Evolutionary conservation across 2,113 vertebrate species (phyloP).

Genomic region (Nannospalax galili): DNA sequence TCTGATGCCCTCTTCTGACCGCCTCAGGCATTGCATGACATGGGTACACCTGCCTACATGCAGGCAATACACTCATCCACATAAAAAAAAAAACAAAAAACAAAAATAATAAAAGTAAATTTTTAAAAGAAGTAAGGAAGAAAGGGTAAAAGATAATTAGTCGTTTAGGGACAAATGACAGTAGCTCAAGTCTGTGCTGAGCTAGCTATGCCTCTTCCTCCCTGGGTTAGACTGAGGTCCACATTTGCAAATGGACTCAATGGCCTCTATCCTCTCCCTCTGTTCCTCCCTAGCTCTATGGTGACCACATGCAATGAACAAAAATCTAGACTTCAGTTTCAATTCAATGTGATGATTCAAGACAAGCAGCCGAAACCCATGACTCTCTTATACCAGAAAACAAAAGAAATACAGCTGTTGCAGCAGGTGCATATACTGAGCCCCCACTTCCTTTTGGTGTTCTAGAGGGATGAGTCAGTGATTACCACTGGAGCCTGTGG

Average conservation of each 20-base stretch:
- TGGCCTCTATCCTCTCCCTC: neutral
- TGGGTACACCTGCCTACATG: too few relatives aligned
- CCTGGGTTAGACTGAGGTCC: neutral
- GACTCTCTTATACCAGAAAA: neutral
- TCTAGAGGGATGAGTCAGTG: neutral
- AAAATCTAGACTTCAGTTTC: neutral
- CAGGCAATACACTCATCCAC: too few relatives aligned
- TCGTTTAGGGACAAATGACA: neutral
- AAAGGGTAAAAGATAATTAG: neutral
- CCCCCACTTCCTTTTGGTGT: neutral
- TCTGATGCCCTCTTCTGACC: too few relatives aligned
- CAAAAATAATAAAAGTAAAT: too few relatives aligned
- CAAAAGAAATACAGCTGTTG: fast-evolving
- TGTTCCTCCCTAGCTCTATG: neutral
- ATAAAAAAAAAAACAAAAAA: too few relatives aligned
- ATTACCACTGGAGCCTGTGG: neutral
- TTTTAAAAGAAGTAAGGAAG: neutral
- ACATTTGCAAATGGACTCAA: neutral
- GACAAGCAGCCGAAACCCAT: neutral
- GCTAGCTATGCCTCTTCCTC: neutral
- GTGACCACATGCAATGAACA: neutral
- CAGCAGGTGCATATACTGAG: fast-evolving
- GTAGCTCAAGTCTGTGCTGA: neutral
- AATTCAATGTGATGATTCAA: neutral
- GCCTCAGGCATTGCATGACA: too few relatives aligned